These are phyloP conservation scores for Chelonoidis abingdonii DNA, from an alignment of 2,113 vertebrate genomes.

Conservation along the genomic window DNA sequence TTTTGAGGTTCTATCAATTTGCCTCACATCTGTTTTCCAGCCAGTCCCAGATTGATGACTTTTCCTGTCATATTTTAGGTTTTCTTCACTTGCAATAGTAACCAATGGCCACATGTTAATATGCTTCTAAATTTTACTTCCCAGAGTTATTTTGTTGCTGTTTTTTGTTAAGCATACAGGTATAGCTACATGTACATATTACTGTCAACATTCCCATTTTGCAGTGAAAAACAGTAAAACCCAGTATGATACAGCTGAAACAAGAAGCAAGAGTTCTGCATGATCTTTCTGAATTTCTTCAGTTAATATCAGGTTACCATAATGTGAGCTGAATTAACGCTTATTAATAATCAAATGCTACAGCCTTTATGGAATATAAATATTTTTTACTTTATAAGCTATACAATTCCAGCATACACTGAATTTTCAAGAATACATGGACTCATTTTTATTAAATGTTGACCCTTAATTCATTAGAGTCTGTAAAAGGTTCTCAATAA, in stretches of 20 bases:
- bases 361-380: neutral
- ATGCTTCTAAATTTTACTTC: neutral
- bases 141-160: neutral
- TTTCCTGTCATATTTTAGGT: neutral
- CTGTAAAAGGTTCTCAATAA: neutral
- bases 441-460: neutral
- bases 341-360: neutral
- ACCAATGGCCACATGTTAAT: neutral
- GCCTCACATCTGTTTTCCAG: neutral
- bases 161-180: neutral
- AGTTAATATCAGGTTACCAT: neutral
- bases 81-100: neutral
- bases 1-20: neutral
- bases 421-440: neutral
- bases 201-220: neutral
- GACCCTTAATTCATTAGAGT: rapidly evolving
- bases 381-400: neutral
- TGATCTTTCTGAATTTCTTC: neutral
- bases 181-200: neutral
- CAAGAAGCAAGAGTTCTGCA: neutral
- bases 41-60: neutral
- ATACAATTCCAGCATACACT: neutral
- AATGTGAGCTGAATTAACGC: neutral
- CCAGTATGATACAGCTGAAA: neutral
- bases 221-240: neutral